Conservation (phyloP, 2,797 vertebrate species). For the Sebastiscus tertius region DNA sequence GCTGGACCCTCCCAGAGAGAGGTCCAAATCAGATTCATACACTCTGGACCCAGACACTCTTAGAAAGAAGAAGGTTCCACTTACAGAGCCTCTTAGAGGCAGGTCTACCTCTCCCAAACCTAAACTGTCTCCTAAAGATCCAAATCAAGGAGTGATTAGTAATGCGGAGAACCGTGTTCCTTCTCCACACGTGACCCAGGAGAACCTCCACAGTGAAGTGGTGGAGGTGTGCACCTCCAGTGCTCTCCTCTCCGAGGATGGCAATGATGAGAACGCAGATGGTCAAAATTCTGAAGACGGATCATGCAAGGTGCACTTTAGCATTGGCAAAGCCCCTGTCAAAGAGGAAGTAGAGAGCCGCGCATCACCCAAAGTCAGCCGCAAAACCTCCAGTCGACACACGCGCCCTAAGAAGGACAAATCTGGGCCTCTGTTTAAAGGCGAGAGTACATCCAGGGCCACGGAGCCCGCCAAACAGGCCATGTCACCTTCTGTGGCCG, state of each 20-base stretch:
- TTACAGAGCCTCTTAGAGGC: slow-evolving; percentile 94
- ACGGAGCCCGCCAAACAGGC: slow-evolving; percentile 96
- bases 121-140: slow-evolving; percentile 90
- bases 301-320: slow-evolving; percentile 97
- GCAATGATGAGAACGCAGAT: slow-evolving; percentile 89
- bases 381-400: slow-evolving; percentile 93
- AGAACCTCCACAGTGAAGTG: slow-evolving; percentile 98
- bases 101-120: slow-evolving; percentile 97
- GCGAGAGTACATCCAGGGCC: slow-evolving; percentile 84
- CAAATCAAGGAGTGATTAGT: slow-evolving; percentile 76
- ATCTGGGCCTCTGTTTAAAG: slow-evolving; percentile 93
- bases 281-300: slow-evolving; percentile 86
- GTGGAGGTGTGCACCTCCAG: slow-evolving; percentile 97
- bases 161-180: slow-evolving; percentile 92
- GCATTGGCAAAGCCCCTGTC: slow-evolving; percentile 96
- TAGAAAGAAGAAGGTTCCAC: slow-evolving; percentile 94
- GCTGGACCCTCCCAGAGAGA: slow-evolving; percentile 94
- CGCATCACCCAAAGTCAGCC: slow-evolving; percentile 96
- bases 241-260: slow-evolving; percentile 91
- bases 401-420: slow-evolving; percentile 97
- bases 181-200: slow-evolving; percentile 97
- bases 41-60: slow-evolving; percentile 96
- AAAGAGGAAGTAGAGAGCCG: slow-evolving; percentile 95
- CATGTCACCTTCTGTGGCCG: slow-evolving; percentile 98
- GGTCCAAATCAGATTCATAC: slow-evolving; percentile 98